These are phyloP conservation scores for Drosophila saltans DNA, from an alignment of 1,140 invertebrate genomes.

Conservation along the genomic window DNA sequence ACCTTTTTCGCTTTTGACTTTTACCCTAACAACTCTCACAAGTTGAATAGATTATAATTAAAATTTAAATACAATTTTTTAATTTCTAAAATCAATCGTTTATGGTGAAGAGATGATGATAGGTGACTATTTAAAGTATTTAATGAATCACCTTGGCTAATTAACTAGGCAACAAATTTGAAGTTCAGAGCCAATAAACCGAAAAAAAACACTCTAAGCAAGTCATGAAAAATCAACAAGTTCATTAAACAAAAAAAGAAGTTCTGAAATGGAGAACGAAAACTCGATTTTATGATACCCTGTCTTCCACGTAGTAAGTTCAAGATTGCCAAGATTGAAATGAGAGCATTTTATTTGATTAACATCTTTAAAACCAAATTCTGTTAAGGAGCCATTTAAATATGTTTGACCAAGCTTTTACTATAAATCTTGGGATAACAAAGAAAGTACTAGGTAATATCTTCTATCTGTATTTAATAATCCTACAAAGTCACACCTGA, in stretches of 20 bases:
- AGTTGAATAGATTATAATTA: constrained; percentile 70
- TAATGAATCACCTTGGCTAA: not conserved
- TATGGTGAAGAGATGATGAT: too few species aligned
- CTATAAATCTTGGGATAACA: too few species aligned
- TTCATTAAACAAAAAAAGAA: constrained; percentile 55
- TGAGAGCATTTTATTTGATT: too few species aligned
- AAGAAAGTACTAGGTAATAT: too few species aligned
- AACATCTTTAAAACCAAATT: too few species aligned
- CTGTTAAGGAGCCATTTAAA: too few species aligned
- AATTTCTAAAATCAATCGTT: constrained; percentile 1
- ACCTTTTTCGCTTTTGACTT: constrained; percentile 6
- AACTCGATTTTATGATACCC: not conserved
- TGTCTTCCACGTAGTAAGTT: too few species aligned
- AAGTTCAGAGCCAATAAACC: constrained; percentile 58
- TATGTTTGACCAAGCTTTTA: too few species aligned
- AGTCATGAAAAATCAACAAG: constrained; percentile 70
- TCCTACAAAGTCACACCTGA: too few species aligned
- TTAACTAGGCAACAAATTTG: constrained; percentile 18
- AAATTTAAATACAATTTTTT: constrained; percentile 76
- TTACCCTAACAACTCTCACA: not conserved
- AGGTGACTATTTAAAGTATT: not conserved
- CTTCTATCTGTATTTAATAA: too few species aligned
- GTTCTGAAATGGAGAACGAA: too few species aligned
- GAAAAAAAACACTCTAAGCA: constrained; percentile 13
- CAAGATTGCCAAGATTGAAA: too few species aligned